Percentiles rank a stretch among this genome's conserved stretches.
phyloP scores from a whole-genome alignment of 2,113 vertebrate species.

The Thunnus thynnus region DNA sequence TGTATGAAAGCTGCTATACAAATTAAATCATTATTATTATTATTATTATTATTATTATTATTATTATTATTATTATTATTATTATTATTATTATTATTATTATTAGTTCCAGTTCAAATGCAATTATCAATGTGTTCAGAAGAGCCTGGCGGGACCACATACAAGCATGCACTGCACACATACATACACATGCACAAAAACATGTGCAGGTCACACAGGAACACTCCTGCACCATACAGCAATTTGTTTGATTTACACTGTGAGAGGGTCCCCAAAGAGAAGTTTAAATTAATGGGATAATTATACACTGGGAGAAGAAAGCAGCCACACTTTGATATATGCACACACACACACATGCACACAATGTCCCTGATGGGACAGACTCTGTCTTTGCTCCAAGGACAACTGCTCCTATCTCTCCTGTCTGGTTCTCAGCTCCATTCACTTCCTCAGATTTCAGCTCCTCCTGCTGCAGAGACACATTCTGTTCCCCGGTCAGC shows the following conservation, averaged over 20 bases:
- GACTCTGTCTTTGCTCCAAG: constrained; percentile 60
- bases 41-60: no score
- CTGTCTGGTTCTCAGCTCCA: constrained; percentile 40
- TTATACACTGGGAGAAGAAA: constrained; percentile 73
- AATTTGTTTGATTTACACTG: constrained; percentile 75
- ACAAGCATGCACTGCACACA: constrained; percentile 30
- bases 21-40: no score
- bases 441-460: constrained; percentile 42
- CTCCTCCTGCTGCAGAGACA: constrained; percentile 46
- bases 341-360: constrained; percentile 23
- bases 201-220: constrained; percentile 22
- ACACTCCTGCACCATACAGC: constrained; percentile 7
- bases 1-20: no score
- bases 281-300: constrained; percentile 81
- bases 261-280: constrained; percentile 69
- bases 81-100: no score
- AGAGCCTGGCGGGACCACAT: constrained; percentile 6
- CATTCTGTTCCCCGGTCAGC: constrained; percentile 45
- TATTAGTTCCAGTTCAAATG: constrained; percentile 24
- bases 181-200: constrained; percentile 15
- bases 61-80: no score
- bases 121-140: constrained; percentile 12
- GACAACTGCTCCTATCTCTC: constrained; percentile 36
- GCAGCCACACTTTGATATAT: constrained; percentile 76
- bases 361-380: constrained; percentile 29